These are phyloP conservation scores for Chamaetylas fuelleborni DNA, from an alignment of 2,113 vertebrate genomes.

Conservation along the genomic window DNA sequence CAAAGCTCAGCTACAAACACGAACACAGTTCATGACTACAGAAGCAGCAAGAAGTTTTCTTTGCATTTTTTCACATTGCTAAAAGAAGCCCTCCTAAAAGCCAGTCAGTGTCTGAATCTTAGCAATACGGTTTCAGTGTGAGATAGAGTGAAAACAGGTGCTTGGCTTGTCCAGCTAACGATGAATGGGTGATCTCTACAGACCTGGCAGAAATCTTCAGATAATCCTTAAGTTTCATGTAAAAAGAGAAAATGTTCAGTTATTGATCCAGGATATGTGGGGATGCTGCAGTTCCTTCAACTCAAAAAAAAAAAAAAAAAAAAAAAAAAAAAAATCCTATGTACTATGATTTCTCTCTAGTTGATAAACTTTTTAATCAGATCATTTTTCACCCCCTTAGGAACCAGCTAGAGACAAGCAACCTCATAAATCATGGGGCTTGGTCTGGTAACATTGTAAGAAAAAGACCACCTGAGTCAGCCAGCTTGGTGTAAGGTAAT, in stretches of 20 bases:
- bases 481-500: conserved; percentile 52
- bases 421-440: conserved; percentile 11
- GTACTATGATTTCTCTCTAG: background rate
- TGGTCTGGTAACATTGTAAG: conserved; percentile 26
- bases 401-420: background rate
- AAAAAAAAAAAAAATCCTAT: background rate
- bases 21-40: background rate
- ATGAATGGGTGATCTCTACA: background rate
- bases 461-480: conserved; percentile 37
- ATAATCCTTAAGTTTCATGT: background rate
- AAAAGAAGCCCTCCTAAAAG: background rate
- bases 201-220: background rate
- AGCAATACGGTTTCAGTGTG: background rate
- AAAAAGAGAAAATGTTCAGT: background rate
- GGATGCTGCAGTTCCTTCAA: background rate
- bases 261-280: background rate
- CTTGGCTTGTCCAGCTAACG: background rate
- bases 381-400: background rate
- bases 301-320: background rate
- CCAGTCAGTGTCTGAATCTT: background rate
- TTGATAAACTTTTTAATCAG: background rate
- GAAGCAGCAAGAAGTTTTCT: background rate
- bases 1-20: background rate
- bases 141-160: background rate
- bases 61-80: background rate